Conservation (phyloP, 2,113 vertebrate genomes). For the Protobothrops mucrosquamatus region DNA sequence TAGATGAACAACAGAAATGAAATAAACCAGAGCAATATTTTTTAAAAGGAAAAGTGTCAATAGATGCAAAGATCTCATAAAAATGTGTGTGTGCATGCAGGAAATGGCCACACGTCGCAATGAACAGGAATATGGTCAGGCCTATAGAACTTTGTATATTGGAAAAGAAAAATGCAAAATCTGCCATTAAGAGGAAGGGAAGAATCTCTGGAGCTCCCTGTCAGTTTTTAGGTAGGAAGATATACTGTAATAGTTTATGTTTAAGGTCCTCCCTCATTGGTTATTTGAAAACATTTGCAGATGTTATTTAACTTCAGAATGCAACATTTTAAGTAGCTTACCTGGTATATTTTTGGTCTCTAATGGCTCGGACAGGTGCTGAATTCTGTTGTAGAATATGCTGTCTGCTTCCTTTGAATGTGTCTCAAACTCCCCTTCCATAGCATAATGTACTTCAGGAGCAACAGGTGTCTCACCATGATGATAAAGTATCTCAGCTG, state of each 20-base stretch:
- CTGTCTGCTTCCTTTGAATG: constrained; percentile 73
- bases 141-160: not conserved
- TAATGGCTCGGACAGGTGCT: constrained; percentile 61
- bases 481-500: constrained; percentile 82
- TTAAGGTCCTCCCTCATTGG: not conserved
- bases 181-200: not conserved
- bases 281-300: not conserved
- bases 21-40: not conserved
- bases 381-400: constrained; percentile 77
- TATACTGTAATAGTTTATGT: not conserved
- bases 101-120: not conserved
- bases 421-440: constrained; percentile 69
- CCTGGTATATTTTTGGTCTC: constrained; percentile 82
- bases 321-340: constrained; percentile 34
- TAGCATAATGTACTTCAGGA: constrained; percentile 74
- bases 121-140: not conserved
- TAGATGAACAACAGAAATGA: not conserved
- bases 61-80: not conserved
- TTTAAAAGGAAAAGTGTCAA: not conserved
- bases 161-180: not conserved
- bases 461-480: constrained; percentile 45
- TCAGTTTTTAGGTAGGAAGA: not conserved
- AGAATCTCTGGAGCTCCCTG: not conserved
- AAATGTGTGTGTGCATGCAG: not conserved
- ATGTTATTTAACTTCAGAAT: not conserved